Evolutionary conservation across 2,888 invertebrate genomes (phyloP), one percentile per base, ranked within the genome.

Genomic region (Tricholauxania praeusta): DNA sequence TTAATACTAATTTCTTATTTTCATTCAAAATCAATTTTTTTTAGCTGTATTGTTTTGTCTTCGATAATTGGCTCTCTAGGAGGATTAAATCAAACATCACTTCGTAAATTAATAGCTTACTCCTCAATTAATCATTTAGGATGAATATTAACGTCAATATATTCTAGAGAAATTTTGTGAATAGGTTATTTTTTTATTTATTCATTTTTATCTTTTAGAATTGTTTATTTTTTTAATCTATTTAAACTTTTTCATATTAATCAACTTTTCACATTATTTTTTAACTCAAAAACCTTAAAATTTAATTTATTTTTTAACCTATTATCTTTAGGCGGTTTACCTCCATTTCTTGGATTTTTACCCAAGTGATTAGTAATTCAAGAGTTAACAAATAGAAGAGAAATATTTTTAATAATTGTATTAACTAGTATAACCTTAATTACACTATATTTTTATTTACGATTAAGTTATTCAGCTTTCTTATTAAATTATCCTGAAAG

Each of bases 41-140:
- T 86, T 75, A 77, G 88, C 72, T 85, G 88, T 82, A 87, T 89
- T 84, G 81, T 90, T 76, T 57, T 88, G 53, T 89, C 89, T 76
- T 80, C 87, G 64, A 77, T 90, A 77, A 82, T 90, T 79, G 89
- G 91, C 52, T 86, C 89, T 71, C 80, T 91, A 49, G 81, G 82
- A 10, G 90, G 90, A 7, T 78, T 91, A 81, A 90, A 90, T 75
- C 89, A 90, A 89, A 88, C 88, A 0, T 89, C 89, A 0, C 70
- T 90, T 78, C 90, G 90, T 78, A 90, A 90, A 89, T 85, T 91
- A 84, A 83, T 91, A 88, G 86, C 89, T 57, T 91, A 88, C 82
- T 92, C 91, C 0, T 91, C 91, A 0, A 91, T 92, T 87, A 91
- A 91, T 84, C 91, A 92, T 82, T 83, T 91, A 86, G 88, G 90